Evolutionary conservation across 1,140 invertebrate genomes (phyloP).

Genomic region (Drosophila guanche): DNA sequence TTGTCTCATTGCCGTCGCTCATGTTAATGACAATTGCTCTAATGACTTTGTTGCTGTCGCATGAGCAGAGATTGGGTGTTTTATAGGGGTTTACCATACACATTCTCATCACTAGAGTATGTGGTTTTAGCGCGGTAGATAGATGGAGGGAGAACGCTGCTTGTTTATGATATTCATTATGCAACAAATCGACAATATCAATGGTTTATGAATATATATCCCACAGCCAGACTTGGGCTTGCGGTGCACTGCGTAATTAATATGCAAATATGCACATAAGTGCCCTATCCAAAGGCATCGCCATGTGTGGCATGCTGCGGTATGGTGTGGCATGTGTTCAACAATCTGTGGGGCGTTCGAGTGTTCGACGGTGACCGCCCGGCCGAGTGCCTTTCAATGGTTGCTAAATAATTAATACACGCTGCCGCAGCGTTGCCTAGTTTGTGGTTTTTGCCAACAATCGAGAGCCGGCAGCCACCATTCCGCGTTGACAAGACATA

Average conservation of each 20-base stretch:
- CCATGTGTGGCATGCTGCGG: not conserved
- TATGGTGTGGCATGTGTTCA: conserved; percentile 3
- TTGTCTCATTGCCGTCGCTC: conserved; percentile 78
- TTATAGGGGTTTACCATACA: too few species aligned
- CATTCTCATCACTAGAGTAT: not conserved
- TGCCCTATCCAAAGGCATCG: conserved; percentile 29
- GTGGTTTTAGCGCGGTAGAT: conserved; percentile 4
- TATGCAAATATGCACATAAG: conserved; percentile 76
- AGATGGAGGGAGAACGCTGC: conserved; percentile 13
- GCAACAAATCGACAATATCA: conserved; percentile 80
- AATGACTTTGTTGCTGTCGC: conserved; percentile 74
- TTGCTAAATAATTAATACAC: conserved; percentile 65
- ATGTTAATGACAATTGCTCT: conserved; percentile 81
- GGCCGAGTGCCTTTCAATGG: conserved; percentile 25
- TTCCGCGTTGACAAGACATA: conserved; percentile 47
- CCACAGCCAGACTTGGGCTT: conserved; percentile 45
- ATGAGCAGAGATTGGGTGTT: too few species aligned
- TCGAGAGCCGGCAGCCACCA: conserved; percentile 14
- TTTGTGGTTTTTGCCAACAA: conserved; percentile 46
- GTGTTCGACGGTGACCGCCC: too few species aligned
- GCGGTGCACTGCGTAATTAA: conserved; percentile 75
- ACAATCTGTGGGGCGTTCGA: too few species aligned
- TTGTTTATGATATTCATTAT: conserved; percentile 80
- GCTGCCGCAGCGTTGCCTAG: conserved; percentile 9
- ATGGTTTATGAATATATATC: conserved; percentile 79